These are phyloP conservation scores for Saturnia japonica DNA, from an alignment of 2,888 invertebrate genomes.

Conservation along the genomic window DNA sequence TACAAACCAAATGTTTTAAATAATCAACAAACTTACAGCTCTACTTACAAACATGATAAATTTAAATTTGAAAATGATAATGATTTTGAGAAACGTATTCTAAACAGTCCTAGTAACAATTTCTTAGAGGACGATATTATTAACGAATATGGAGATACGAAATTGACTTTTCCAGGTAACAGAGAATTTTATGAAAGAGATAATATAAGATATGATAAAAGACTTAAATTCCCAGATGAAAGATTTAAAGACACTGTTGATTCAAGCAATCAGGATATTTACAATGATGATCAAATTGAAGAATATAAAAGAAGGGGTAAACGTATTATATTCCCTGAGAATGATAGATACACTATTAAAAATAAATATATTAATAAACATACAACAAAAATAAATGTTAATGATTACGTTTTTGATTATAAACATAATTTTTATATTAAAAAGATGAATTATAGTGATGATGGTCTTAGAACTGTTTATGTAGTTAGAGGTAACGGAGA, in stretches of 20 bases:
- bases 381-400: conserved; percentile 28
- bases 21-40: conserved; percentile 42
- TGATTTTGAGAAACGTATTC: conserved; percentile 55
- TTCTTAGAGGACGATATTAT: conserved; percentile 27
- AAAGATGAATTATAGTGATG: conserved; percentile 37
- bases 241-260: neutral
- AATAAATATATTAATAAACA: conserved; percentile 18
- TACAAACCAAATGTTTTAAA: conserved; percentile 33
- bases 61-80: conserved; percentile 36
- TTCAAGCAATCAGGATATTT: conserved; percentile 7
- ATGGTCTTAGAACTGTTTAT: conserved; percentile 59
- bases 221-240: conserved; percentile 45
- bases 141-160: conserved; percentile 34
- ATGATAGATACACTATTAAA: conserved; percentile 23
- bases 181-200: conserved; percentile 29
- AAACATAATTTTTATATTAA: conserved; percentile 44
- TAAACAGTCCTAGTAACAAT: conserved; percentile 50
- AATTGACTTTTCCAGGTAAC: conserved; percentile 59
- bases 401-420: conserved; percentile 45
- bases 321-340: conserved; percentile 36
- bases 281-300: conserved; percentile 4
- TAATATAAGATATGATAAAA: conserved; percentile 32
- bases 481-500: conserved; percentile 75
- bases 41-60: conserved; percentile 38
- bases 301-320: conserved; percentile 39